Percentiles rank a stretch among this genome's conserved stretches.
Conservation (phyloP, 2,888 invertebrate genomes). For the Spicauda simplicius region DNA sequence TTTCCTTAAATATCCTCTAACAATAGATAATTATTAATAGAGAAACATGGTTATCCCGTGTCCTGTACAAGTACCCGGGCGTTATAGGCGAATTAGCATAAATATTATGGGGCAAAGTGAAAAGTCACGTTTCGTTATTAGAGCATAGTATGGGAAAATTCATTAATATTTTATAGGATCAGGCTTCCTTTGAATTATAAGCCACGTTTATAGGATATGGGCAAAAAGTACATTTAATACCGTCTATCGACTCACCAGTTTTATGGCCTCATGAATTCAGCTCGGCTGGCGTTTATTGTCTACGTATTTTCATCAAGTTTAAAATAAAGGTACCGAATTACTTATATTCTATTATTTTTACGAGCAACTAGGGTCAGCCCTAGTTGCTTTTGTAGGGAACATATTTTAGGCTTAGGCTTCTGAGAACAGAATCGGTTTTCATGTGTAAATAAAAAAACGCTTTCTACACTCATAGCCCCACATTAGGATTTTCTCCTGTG, state of each 20-base stretch:
- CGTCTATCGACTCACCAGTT: neutral
- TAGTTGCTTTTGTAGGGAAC: too few species aligned
- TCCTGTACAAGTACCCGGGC: neutral
- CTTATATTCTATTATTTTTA: neutral
- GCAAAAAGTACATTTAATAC: conserved; percentile 18
- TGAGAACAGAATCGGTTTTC: too few species aligned
- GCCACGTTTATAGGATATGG: conserved; percentile 6
- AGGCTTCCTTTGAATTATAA: conserved; percentile 5
- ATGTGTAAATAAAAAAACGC: too few species aligned
- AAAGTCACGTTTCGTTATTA: neutral
- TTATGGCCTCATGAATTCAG: conserved; percentile 20
- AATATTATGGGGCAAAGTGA: neutral
- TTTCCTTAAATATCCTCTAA: too few species aligned
- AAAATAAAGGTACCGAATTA: neutral
- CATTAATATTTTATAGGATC: conserved; percentile 10
- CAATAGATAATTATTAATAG: too few species aligned
- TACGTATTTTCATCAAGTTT: conserved; percentile 16
- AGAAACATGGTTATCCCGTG: too few species aligned
- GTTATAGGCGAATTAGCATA: neutral
- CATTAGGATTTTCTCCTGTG: too few species aligned
- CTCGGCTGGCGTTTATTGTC: conserved; percentile 14
- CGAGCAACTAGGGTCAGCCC: neutral
- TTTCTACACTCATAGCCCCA: too few species aligned
- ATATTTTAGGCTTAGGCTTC: too few species aligned
- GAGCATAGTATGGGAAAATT: neutral